phyloP scores from a whole-genome alignment of 2,888 invertebrate species.

The Antheraea assamensis region DNA sequence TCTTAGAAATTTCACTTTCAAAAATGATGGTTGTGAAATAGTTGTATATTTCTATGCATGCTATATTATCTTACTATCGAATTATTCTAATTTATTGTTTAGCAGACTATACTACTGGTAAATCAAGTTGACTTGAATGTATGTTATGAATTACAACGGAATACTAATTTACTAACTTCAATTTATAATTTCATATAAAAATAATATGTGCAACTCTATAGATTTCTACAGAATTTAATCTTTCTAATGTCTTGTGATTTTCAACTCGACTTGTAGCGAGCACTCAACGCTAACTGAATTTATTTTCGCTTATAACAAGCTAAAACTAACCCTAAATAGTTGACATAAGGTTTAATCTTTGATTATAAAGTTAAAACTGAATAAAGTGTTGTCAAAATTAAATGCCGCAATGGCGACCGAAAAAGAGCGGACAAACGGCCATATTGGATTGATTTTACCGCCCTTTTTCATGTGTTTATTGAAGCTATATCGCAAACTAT shows the following conservation, averaged over 20 bases:
- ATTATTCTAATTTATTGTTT: too few species aligned
- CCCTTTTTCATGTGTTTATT: constrained; percentile 34
- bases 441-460: constrained; percentile 59
- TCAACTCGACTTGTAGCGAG: constrained; percentile 67
- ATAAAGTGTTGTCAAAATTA: constrained; percentile 22
- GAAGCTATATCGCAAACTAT: neutral
- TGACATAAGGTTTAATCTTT: constrained; percentile 2
- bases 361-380: neutral
- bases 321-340: constrained; percentile 33
- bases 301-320: constrained; percentile 24
- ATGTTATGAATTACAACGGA: too few species aligned
- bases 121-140: too few species aligned
- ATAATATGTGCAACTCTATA: constrained; percentile 39
- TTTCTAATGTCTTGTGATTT: constrained; percentile 71
- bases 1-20: too few species aligned
- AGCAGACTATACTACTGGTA: too few species aligned
- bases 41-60: too few species aligned
- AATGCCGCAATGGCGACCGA: constrained; percentile 66
- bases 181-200: neutral
- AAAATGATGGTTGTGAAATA: too few species aligned
- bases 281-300: constrained; percentile 43
- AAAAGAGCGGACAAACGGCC: constrained; percentile 60
- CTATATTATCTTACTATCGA: neutral
- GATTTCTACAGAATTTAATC: constrained; percentile 59
- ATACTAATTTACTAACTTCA: too few species aligned